These are phyloP conservation scores for Murina feae DNA, from an alignment of 2,113 vertebrate genomes.

Conservation along the genomic window DNA sequence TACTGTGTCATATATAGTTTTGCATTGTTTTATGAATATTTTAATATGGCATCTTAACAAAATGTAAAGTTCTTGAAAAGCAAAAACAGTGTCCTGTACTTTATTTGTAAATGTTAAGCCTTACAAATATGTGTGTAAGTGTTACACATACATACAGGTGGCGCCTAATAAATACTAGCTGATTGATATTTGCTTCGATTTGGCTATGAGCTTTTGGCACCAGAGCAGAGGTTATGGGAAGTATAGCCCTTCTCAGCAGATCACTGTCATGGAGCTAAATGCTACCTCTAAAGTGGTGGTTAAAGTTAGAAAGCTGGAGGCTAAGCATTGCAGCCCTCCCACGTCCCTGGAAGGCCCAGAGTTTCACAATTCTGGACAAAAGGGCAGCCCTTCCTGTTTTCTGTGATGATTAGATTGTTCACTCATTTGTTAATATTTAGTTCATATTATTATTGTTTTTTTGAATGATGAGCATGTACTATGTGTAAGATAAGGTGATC, in stretches of 20 bases:
- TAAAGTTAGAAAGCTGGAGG: conserved; percentile 42
- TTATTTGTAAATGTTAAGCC: not conserved
- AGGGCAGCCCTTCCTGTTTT: conserved; percentile 37
- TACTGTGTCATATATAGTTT: not conserved
- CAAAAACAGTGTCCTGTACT: not conserved
- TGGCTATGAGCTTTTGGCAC: not conserved
- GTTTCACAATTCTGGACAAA: conserved; percentile 42
- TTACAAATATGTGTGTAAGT: not conserved
- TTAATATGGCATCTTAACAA: not conserved
- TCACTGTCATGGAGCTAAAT: not conserved
- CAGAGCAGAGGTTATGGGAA: not conserved
- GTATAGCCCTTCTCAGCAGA: not conserved
- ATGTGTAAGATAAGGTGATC: not conserved
- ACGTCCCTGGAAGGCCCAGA: not conserved
- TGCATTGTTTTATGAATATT: not conserved
- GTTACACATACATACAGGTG: not conserved
- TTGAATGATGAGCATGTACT: not conserved
- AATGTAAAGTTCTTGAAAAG: not conserved
- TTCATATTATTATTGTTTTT: not conserved
- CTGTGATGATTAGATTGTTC: conserved; percentile 8
- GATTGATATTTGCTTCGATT: not conserved
- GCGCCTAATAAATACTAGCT: not conserved
- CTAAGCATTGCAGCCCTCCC: not conserved
- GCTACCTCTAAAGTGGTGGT: not conserved
- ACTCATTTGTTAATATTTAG: not conserved